phyloP scores from a whole-genome alignment of 2,797 vertebrate genomes.

The Pipistrellus pipistrellus region DNA sequence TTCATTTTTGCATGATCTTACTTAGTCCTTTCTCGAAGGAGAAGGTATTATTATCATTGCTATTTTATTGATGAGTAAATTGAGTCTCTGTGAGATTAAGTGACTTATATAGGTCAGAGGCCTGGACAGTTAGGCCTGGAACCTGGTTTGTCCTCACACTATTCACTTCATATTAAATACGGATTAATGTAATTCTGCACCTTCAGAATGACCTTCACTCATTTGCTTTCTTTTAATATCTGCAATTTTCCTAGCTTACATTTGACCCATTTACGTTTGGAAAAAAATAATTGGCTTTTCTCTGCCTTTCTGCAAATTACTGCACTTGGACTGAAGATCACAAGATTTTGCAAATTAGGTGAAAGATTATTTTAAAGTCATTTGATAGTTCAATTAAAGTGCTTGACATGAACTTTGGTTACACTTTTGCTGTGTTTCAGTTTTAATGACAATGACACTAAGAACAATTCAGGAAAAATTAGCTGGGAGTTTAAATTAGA shows the following conservation, averaged over 20 bases:
- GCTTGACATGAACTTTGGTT: background rate
- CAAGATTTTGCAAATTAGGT: background rate
- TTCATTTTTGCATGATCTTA: slow-evolving; percentile 46
- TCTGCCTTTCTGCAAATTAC: background rate
- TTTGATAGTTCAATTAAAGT: background rate
- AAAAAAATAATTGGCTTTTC: background rate
- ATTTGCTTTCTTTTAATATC: slow-evolving; percentile 36
- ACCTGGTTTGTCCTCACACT: background rate
- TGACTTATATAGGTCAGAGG: slow-evolving; percentile 15
- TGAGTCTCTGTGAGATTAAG: slow-evolving; percentile 39
- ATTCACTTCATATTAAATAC: background rate
- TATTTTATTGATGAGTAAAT: slow-evolving; percentile 64
- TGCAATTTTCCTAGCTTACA: slow-evolving; percentile 15
- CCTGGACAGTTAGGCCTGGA: background rate
- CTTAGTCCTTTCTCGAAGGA: slow-evolving; percentile 16
- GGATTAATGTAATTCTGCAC: background rate
- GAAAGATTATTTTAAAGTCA: slow-evolving; percentile 30
- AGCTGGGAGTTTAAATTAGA: background rate
- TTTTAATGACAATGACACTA: background rate
- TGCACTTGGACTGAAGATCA: background rate
- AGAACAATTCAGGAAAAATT: background rate
- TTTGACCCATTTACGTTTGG: background rate
- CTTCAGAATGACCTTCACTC: background rate
- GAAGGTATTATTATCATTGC: background rate
- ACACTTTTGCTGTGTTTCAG: background rate